Percentiles rank a stretch among this genome's conserved stretches.
Conservation (phyloP, 2,113 vertebrate genomes). For the Pteronura brasiliensis region DNA sequence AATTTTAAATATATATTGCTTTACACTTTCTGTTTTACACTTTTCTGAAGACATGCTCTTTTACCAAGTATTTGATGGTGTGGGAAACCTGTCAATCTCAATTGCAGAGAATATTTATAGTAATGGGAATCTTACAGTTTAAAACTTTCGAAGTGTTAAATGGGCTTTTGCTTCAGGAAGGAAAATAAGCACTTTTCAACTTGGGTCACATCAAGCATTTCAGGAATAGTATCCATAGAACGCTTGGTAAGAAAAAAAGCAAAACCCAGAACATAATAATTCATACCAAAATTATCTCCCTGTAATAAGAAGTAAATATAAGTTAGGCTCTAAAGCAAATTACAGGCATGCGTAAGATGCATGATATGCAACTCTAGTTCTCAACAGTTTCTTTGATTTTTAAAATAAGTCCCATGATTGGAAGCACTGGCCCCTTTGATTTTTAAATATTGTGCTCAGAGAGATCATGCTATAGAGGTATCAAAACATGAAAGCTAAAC, state of each 20-base stretch:
- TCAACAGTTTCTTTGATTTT: background rate
- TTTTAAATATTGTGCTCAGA: background rate
- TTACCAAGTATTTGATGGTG: background rate
- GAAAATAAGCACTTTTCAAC: slow-evolving; percentile 46
- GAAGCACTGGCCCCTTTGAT: background rate
- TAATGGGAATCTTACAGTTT: background rate
- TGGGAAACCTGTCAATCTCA: background rate
- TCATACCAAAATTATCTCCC: background rate
- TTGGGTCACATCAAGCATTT: slow-evolving; percentile 6
- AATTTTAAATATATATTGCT: background rate
- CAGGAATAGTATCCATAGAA: background rate
- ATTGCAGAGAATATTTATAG: background rate
- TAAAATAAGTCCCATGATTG: background rate
- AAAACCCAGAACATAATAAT: background rate
- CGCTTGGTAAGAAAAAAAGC: background rate
- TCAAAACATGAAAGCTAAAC: background rate
- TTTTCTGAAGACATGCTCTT: background rate
- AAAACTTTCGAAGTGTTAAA: slow-evolving; percentile 34
- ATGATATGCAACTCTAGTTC: background rate
- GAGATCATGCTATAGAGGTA: background rate
- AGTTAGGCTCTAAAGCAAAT: background rate
- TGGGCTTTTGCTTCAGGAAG: slow-evolving; percentile 38
- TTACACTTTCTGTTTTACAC: background rate
- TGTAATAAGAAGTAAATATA: background rate
- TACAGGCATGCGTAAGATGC: background rate